phyloP scores from a whole-genome alignment of 2,888 invertebrate species.

The Diarsia mendica region DNA sequence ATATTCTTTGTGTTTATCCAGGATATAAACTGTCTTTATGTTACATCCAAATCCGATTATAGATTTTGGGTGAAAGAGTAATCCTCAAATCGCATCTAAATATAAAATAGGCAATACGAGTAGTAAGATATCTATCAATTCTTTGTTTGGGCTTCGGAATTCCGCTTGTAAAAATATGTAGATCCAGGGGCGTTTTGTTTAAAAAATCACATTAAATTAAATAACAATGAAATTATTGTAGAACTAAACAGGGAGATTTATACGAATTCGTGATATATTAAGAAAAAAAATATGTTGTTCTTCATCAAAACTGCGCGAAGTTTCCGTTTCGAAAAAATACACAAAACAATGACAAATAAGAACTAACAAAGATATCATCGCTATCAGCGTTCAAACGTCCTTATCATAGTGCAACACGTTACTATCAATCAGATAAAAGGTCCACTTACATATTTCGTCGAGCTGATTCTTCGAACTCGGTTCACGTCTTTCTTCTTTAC shows the following conservation, averaged over 20 bases:
- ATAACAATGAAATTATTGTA: neutral
- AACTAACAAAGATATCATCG: constrained; percentile 42
- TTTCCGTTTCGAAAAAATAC: constrained; percentile 12
- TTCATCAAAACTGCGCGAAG: constrained; percentile 8
- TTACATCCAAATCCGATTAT: too few relatives aligned
- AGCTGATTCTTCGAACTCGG: constrained; percentile 85
- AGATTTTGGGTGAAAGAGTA: too few relatives aligned
- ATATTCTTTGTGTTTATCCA: too few relatives aligned
- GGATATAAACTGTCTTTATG: too few relatives aligned
- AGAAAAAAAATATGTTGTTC: neutral
- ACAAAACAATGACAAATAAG: constrained; percentile 53
- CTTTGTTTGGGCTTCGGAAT: neutral
- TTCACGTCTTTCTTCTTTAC: constrained; percentile 83
- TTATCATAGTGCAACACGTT: constrained; percentile 51
- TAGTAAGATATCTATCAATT: neutral
- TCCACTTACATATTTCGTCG: constrained; percentile 88
- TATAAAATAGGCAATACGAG: too few relatives aligned
- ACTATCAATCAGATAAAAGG: constrained; percentile 55
- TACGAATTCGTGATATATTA: neutral
- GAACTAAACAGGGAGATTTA: neutral
- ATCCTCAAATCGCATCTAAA: neutral
- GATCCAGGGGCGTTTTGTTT: neutral
- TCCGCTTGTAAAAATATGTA: neutral
- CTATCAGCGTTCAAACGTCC: constrained; percentile 49
- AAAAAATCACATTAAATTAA: neutral